Percentiles rank a stretch among this genome's conserved stretches.
Evolutionary conservation across 2,797 vertebrate species (phyloP).

Genomic region (Phalanger gymnotis): DNA sequence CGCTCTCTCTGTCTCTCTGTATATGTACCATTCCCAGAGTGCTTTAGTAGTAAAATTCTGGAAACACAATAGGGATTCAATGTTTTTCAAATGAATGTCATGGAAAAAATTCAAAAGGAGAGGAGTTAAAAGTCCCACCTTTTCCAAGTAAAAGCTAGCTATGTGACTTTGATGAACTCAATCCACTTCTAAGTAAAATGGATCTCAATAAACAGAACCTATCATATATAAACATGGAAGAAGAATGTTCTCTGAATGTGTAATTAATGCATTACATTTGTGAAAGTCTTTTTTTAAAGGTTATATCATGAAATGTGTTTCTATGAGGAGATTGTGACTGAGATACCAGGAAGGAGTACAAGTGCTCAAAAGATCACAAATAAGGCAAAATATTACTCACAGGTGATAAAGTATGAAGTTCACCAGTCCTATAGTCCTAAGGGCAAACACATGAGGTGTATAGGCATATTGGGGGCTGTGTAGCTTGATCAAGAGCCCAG

Average conservation of each 20-base stretch:
- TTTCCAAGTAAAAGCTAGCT: not conserved
- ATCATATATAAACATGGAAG: not conserved
- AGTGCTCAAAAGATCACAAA: not conserved
- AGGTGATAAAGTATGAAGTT: not conserved
- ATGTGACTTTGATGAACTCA: not conserved
- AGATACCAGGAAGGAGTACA: not conserved
- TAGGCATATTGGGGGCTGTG: not conserved
- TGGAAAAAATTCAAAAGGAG: constrained; percentile 30
- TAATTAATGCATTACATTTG: not conserved
- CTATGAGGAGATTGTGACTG: not conserved
- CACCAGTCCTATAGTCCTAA: not conserved
- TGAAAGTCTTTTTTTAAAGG: not conserved
- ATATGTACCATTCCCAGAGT: not conserved
- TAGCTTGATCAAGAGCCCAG: not conserved
- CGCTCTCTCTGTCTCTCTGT: constrained; percentile 11
- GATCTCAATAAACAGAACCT: not conserved
- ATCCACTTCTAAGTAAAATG: no score
- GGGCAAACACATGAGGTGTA: not conserved
- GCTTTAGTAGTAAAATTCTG: not conserved
- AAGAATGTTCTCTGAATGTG: not conserved
- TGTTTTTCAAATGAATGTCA: constrained; percentile 50
- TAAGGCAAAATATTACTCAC: not conserved
- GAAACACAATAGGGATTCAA: not conserved
- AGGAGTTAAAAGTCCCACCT: constrained; percentile 11
- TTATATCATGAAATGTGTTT: not conserved